Evolutionary conservation across 2,113 vertebrate species (phyloP).

Genomic region (Calidris pygmaea): DNA sequence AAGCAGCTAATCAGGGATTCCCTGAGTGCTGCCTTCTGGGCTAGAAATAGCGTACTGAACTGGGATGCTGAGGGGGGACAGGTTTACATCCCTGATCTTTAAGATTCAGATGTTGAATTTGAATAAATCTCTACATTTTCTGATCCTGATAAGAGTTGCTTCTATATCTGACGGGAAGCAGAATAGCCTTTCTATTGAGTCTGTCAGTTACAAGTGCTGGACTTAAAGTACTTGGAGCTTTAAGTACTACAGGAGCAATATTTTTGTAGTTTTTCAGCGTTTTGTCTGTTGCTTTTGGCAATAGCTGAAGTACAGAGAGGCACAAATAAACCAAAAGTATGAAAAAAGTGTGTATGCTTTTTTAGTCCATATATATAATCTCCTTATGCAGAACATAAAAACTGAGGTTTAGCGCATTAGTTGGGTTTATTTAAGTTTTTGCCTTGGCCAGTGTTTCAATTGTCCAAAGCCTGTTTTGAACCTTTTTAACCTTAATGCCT

Average conservation of each 20-base stretch:
- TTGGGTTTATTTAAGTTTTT: slow-evolving; percentile 33
- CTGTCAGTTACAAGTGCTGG: neutral
- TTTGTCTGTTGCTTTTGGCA: slow-evolving; percentile 48
- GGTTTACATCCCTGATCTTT: neutral
- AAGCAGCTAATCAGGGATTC: neutral
- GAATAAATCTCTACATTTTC: neutral
- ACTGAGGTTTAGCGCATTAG: slow-evolving; percentile 50
- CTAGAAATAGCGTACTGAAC: neutral
- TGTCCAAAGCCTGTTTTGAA: neutral
- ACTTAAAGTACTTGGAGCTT: neutral
- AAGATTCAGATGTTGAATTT: neutral
- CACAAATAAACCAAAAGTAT: slow-evolving; percentile 4
- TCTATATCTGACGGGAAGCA: neutral
- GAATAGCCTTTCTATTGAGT: neutral
- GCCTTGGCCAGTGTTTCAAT: neutral
- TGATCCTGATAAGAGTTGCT: neutral
- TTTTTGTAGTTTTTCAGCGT: slow-evolving; percentile 44
- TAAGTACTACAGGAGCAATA: neutral
- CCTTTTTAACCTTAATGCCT: neutral
- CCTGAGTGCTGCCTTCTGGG: accelerated
- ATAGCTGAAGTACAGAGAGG: neutral
- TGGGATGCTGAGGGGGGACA: neutral
- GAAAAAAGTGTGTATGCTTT: slow-evolving; percentile 25
- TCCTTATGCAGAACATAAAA: slow-evolving; percentile 14
- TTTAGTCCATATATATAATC: slow-evolving; percentile 19